Base-by-base conservation (phyloP, 2,888 invertebrate species). In the Helicoverpa assulta region DNA sequence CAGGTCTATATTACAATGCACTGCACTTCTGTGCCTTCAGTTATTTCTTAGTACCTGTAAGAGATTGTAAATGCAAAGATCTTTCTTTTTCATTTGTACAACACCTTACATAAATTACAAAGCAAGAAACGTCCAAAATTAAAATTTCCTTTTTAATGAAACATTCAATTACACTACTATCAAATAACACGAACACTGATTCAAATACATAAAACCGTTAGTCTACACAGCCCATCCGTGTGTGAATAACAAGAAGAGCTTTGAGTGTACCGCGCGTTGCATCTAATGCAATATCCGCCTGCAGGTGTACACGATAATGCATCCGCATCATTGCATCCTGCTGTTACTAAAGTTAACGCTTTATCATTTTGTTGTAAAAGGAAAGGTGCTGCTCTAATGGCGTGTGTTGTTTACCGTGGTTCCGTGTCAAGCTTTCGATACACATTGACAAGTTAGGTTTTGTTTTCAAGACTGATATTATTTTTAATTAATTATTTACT, bases 251-350 rank as follows among this genome's bases (percentile, higher is more conserved):
- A 88, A 89, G 86, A 86, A 84, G 86, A 88, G 88, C 85, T 87
- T 85, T 85, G 84, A 87, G 85, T 82, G 84, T 83, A 86, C 81
- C 76, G 74, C 79, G 88, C 85, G 83, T 68, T 88, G 91, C 89
- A 90, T 90, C 91, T 94, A 94, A 94, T 93, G 92, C 92, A 93
- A 94, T 94, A 94, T 94, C 94, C 92, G 88, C 84, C 83, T 83
- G 83, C 89, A 91, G 90, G 92, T 92, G 90, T 87, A 84, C 88
- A 81, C 85, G 89, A 89, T 92, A 93, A 93, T 91, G 89, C 85
- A 83, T 84, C 84, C 86, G 82, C 88, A 85, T 90, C 90, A 89
- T 88, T 87, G 86, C 85, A 83, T 86, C 83, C 85, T 78, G 79
- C 72, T 74, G 55, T 55, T 74, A 75, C 75, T 73, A 67, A 67